Evolutionary conservation across 2,797 vertebrate species (phyloP), one percentile per base, ranked within the genome.

Genomic region (Oreonectes daqikongensis): DNA sequence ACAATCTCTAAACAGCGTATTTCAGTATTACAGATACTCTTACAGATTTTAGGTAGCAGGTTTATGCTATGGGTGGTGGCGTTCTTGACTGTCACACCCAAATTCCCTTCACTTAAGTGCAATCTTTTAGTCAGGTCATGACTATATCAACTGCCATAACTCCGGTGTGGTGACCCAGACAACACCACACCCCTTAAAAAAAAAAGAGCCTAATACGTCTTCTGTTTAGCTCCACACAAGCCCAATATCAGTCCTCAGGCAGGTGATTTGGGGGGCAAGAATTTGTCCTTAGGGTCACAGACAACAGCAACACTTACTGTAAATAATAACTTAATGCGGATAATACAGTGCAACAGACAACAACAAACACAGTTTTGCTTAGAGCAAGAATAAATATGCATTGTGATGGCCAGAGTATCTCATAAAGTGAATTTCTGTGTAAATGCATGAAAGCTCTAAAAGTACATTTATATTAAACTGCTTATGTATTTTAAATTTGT

Each of bases 81-180:
- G 22, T 22, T 64, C 60, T 20, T 14, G 30, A 22, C 11, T 17
- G 24, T 53, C 46, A 64, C 72, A 73, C 72, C 72, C 60, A 52
- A 50, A 64, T 4, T 8, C 64, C 17, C 71, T 73, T 73, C 30
- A 15, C 46, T 65, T 65, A 53, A 69, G 60, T 5, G 38, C 44
- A 78, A 50, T 71, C 76, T 35, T 28, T 57, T 17, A 57, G 26
- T 57, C 26, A 53, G 50, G 50, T 53, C 20, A 12, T 53, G 64
- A 59, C 52, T 42, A 11, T 53, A 53, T 40, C 50, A 57, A 44
- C 50, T 44, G 69, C 69, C 69, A 17, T n/a, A 30, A 72, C 55
- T 61, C 14, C 57, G 71, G 60, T 73, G 60, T 65, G 71, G 59
- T 63, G 72, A 67, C 1, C 8, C 28, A 57, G 18, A 42, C 20